These are phyloP conservation scores for Drosophila trapezifrons DNA, from an alignment of 1,140 invertebrate genomes.

Conservation along the genomic window DNA sequence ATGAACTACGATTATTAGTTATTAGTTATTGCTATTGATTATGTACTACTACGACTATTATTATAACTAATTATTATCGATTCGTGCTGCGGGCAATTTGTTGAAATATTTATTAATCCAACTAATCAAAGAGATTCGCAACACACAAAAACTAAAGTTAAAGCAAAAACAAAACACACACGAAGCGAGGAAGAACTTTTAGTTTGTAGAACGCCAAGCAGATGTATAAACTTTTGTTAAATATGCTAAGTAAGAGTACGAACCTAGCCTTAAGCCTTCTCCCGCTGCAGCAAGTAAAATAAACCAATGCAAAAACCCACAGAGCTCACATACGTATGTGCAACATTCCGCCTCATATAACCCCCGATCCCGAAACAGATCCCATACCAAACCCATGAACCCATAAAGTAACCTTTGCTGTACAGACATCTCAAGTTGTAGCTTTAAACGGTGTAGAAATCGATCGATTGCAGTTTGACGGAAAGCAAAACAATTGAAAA, in stretches of 20 bases:
- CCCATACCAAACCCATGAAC: neutral
- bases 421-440: slow-evolving; percentile 73
- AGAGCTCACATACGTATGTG: slow-evolving; percentile 58
- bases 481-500: slow-evolving; percentile 53
- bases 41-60: slow-evolving; percentile 41
- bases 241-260: slow-evolving; percentile 64
- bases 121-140: slow-evolving; percentile 48
- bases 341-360: slow-evolving; percentile 68
- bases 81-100: slow-evolving; percentile 70
- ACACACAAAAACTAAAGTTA: slow-evolving; percentile 31
- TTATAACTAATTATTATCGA: slow-evolving; percentile 44
- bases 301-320: slow-evolving; percentile 38
- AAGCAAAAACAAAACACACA: slow-evolving; percentile 24
- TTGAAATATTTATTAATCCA: slow-evolving; percentile 75
- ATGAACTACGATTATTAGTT: slow-evolving; percentile 54
- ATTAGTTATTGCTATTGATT: slow-evolving; percentile 45
- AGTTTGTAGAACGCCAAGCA: slow-evolving; percentile 67
- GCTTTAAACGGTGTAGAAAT: slow-evolving; percentile 73
- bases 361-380: neutral
- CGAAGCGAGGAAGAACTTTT: slow-evolving; percentile 33
- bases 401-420: slow-evolving; percentile 32
- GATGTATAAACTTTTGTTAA: slow-evolving; percentile 78
- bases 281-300: slow-evolving; percentile 42
- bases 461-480: slow-evolving; percentile 45
- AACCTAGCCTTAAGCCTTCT: slow-evolving; percentile 42